Evolutionary conservation across 2,113 vertebrate genomes (phyloP).

Genomic region (Columba janthina): DNA sequence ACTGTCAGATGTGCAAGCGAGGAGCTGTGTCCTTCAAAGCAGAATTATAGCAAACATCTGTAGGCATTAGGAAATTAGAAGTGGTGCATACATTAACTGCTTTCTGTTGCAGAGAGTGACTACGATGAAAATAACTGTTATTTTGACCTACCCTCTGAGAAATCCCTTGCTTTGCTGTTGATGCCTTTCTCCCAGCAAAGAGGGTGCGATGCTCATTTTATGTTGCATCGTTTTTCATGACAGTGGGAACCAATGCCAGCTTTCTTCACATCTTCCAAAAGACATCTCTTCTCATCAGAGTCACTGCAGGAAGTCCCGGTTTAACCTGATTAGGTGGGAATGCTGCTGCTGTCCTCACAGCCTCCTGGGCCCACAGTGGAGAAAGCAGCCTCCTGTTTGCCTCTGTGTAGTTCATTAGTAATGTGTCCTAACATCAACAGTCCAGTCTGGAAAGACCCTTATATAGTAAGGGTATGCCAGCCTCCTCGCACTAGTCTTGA

Average conservation of each 20-base stretch:
- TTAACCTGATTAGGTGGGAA: background rate
- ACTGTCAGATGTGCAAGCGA: background rate
- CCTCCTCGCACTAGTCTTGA: background rate
- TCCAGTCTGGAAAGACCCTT: background rate
- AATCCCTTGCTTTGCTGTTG: background rate
- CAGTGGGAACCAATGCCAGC: background rate
- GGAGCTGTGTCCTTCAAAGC: background rate
- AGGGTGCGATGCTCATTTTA: background rate
- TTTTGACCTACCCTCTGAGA: background rate
- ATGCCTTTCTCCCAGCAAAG: background rate
- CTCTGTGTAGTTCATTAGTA: background rate
- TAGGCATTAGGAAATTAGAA: background rate
- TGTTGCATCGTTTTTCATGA: background rate
- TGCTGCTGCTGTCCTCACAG: background rate
- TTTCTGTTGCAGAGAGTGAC: constrained; percentile 3
- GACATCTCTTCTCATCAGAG: background rate
- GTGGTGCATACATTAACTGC: background rate
- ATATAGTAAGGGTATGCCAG: background rate
- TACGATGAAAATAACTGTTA: background rate
- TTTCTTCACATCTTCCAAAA: background rate
- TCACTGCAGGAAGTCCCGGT: background rate
- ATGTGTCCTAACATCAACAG: background rate
- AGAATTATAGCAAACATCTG: constrained; percentile 26
- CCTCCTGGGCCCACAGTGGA: background rate
- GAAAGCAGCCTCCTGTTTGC: background rate